Evolutionary conservation across 2,113 vertebrate genomes (phyloP), one percentile per base, ranked within the genome.

Genomic region (Chamaea fasciata): DNA sequence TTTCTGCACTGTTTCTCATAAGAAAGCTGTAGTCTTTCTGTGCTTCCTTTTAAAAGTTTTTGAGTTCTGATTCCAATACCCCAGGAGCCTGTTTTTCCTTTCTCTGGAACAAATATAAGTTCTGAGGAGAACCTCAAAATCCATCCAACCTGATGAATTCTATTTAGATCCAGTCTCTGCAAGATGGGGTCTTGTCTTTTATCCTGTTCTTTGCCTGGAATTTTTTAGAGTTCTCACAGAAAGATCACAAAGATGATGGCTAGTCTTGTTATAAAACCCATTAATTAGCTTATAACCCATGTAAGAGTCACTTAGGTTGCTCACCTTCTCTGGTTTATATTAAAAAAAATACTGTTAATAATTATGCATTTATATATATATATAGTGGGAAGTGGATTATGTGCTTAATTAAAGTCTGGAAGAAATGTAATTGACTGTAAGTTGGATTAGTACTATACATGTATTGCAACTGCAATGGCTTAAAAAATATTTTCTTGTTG

Each of bases 171-270:
- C 35, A 30, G 16, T 42, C 16, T 65, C 23, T 22, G 2, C 5
- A 33, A 71, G 35, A 41, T 17, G 11, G 2, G 4, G 5, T 47
- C 53, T 46, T 60, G 39, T 35, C 13, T 76, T 49, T 84, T 60
- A 75, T 75, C 70, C 15, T 56, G 2, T 49, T 4, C 9, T 75
- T 75, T 59, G 11, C 30, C 14, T 6, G 21, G n/a, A 62, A 3
- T 44, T 41, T 85, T 83, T 75, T 71, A 62, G 17, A 63, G 30
- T 73, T 90, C 42, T 31, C 8, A 31, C 5, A 53, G 30, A 37
- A 6, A 65, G 22, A 86, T 65, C 28, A 52, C 21, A 41, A n/a
- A 68, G 23, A 71, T 0, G 0, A 41, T 44, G 28, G 3, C 15
- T 44, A 5, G 35, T 6, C 18, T 73, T 90, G 31, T 42, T 26